Evolutionary conservation across 2,888 invertebrate species (phyloP), one percentile per base, ranked within the genome.

Genomic region (Ectemnius continuus): DNA sequence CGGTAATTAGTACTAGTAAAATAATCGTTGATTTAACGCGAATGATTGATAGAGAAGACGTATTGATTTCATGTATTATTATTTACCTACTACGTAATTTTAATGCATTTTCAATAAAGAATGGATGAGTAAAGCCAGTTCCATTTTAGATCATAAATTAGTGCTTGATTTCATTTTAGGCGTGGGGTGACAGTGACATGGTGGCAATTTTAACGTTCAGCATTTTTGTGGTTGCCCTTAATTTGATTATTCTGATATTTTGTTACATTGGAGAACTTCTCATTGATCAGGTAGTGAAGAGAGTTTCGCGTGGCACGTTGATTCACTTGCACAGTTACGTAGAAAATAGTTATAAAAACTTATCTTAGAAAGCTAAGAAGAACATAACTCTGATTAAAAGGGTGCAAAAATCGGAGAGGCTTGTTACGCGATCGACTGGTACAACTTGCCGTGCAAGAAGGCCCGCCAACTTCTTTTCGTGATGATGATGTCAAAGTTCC

Each of bases 261-360:
- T 83, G 76, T 64, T 85, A 82, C 67, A 83, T 86, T n/a, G 85
- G 86, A 0, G 85, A 85, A 64, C 77, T 75, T 74, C 79, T 85
- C 5, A 75, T 81, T 1, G 78, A 76, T 36, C 80, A 85, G 76
- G 85, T 85, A 76, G 13, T 8, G 18, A 3, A 0, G n/a, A n/a
- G 4, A 23, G 18, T 0, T 8, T 36, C 2, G 11, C 28, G 13
- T n/a, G 14, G 1, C 1, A 4, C 1, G 13, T 2, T n/a, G n/a
- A 26, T 13, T 48, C 28, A 16, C n/a, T 26, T 18, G 18, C 5
- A 14, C 5, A 13, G 2, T 5, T 23, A 5, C 26, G 14, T 14
- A 23, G 4, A n/a, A 20, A 20, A 11, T 18, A 0, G 6, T 16
- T 57, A 16, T n/a, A 2, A 23, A 1, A 23, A 23, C 23, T 23